phyloP scores from a whole-genome alignment of 1,140 invertebrate genomes.

The Lanistes nyassanus region DNA sequence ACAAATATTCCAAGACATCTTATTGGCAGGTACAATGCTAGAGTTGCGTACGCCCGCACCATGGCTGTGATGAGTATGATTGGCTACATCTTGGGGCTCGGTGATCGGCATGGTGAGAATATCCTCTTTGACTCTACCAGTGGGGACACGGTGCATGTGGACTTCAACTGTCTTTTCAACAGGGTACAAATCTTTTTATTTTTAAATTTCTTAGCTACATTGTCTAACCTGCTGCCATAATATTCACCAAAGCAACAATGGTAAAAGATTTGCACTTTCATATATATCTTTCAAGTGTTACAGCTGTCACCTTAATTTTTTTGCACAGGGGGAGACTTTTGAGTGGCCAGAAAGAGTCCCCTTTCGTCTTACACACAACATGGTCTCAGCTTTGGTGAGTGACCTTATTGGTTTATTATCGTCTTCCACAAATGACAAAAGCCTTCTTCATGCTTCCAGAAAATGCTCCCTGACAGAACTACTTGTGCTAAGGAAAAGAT shows the following conservation, averaged over 20 bases:
- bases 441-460: too few species aligned
- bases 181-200: conserved; percentile 70
- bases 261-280: background rate
- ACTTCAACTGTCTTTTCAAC: conserved; percentile 98
- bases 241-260: background rate
- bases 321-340: conserved; percentile 80
- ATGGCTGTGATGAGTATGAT: conserved; percentile 98
- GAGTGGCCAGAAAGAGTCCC: conserved; percentile 94
- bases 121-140: conserved; percentile 90
- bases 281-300: background rate
- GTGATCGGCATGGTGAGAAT: conserved; percentile 98
- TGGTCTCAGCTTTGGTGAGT: conserved; percentile 88
- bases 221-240: too few species aligned
- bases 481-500: too few species aligned
- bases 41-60: conserved; percentile 88
- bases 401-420: too few species aligned
- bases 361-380: conserved; percentile 94
- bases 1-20: too few species aligned
- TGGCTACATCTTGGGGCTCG: conserved; percentile 95
- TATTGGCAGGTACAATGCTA: conserved; percentile 72
- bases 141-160: conserved; percentile 96
- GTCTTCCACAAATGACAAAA: too few species aligned
- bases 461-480: too few species aligned
- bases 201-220: too few species aligned
- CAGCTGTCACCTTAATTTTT: background rate